phyloP scores from a whole-genome alignment of 2,797 vertebrate genomes.

The Peromyscus attwateri region DNA sequence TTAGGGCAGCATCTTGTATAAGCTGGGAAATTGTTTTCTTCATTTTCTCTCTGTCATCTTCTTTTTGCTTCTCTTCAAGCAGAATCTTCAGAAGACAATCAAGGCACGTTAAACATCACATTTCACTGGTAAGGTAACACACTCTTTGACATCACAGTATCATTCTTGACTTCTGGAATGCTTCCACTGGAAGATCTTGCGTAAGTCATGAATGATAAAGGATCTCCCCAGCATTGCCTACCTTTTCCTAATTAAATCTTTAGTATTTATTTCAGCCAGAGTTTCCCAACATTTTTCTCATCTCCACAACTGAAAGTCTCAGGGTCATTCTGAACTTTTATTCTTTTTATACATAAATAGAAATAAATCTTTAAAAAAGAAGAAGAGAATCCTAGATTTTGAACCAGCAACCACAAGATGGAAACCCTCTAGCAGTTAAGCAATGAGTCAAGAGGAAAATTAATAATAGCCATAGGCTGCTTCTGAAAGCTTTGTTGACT shows the following conservation, averaged over 20 bases:
- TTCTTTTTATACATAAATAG: not conserved
- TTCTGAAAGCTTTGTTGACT: not conserved
- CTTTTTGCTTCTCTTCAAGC: conserved; percentile 94
- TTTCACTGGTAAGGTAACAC: not conserved
- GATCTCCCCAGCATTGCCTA: not conserved
- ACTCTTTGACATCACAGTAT: not conserved
- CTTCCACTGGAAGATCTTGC: not conserved
- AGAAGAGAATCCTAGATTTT: not conserved
- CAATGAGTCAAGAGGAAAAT: not conserved
- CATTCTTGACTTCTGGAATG: not conserved
- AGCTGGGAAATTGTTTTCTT: conserved; percentile 92
- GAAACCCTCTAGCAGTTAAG: not conserved
- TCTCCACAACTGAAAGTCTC: not conserved
- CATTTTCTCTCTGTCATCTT: conserved; percentile 93
- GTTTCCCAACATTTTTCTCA: not conserved
- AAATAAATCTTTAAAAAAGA: not conserved
- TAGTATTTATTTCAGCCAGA: not conserved
- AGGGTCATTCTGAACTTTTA: not conserved
- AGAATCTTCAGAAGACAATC: conserved; percentile 89
- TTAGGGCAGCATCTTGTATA: conserved; percentile 91
- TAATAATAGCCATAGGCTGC: not conserved
- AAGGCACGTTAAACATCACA: conserved; percentile 46
- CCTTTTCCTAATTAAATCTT: not conserved
- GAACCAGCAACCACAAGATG: conserved; percentile 16
- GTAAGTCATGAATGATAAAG: not conserved